These are phyloP conservation scores for Anoplophora glabripennis DNA, from an alignment of 1,140 invertebrate genomes.

Conservation along the genomic window DNA sequence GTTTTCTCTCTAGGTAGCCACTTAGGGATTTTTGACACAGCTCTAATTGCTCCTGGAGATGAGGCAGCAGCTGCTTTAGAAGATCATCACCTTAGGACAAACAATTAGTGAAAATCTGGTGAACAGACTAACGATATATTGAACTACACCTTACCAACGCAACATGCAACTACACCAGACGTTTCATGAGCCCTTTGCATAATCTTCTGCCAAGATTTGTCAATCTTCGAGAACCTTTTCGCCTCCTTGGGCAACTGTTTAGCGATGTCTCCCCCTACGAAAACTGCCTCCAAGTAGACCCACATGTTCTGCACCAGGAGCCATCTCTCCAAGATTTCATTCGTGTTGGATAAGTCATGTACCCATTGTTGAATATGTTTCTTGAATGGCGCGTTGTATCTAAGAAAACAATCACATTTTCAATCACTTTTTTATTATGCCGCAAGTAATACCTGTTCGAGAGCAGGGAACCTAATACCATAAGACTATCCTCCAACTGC, in stretches of 20 bases:
- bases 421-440: background rate
- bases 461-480: constrained; percentile 89
- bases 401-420: constrained; percentile 45
- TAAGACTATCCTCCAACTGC: constrained; percentile 91
- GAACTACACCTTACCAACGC: constrained; percentile 84
- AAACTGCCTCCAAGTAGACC: constrained; percentile 97
- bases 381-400: constrained; percentile 94
- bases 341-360: constrained; percentile 90
- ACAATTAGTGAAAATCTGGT: too few relatives aligned
- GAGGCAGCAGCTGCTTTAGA: constrained; percentile 85
- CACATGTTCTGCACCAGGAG: constrained; percentile 96
- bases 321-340: constrained; percentile 96
- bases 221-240: constrained; percentile 93
- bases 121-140: too few relatives aligned
- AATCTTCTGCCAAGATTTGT: constrained; percentile 97
- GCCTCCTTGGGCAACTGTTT: constrained; percentile 95
- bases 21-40: constrained; percentile 95
- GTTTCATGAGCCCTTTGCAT: constrained; percentile 95
- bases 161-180: constrained; percentile 91
- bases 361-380: constrained; percentile 97
- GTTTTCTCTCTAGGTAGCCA: constrained; percentile 93
- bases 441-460: constrained; percentile 69
- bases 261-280: constrained; percentile 96
- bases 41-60: constrained; percentile 95
- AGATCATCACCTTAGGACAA: constrained; percentile 73